Percentiles rank a stretch among this genome's conserved stretches.
These are phyloP conservation scores for Galbula dea DNA, from an alignment of 2,113 vertebrate genomes.

Conservation along the genomic window DNA sequence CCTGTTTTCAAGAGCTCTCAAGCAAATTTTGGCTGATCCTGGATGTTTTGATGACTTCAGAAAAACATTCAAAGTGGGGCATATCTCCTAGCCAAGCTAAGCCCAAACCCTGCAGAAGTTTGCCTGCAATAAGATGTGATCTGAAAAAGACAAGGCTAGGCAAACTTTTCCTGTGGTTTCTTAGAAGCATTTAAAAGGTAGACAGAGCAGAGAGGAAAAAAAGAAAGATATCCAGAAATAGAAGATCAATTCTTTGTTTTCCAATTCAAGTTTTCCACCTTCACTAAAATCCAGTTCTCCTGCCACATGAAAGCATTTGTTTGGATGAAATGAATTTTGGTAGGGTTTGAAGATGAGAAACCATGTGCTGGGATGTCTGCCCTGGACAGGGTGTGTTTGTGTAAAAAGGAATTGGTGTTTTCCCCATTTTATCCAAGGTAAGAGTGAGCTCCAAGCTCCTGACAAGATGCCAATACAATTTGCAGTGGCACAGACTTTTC, in stretches of 20 bases:
- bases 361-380: not conserved
- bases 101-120: not conserved
- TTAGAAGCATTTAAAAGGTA: not conserved
- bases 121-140: not conserved
- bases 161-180: not conserved
- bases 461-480: not conserved
- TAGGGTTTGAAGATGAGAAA: not conserved
- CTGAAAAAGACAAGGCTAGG: not conserved
- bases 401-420: not conserved
- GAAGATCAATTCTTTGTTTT: not conserved
- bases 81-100: not conserved
- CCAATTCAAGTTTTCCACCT: not conserved
- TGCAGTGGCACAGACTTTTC: not conserved
- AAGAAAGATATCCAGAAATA: not conserved
- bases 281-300: not conserved
- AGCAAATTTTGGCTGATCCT: slow-evolving; percentile 21
- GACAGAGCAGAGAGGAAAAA: not conserved
- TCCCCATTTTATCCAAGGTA: not conserved
- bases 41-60: slow-evolving; percentile 18
- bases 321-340: not conserved
- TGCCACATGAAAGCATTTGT: not conserved
- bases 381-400: not conserved
- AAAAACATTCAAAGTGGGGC: slow-evolving; percentile 4
- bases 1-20: slow-evolving; percentile 34
- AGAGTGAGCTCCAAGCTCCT: not conserved